Base-by-base conservation (phyloP, 2,888 invertebrate genomes). In the Syrphus vitripennis region DNA sequence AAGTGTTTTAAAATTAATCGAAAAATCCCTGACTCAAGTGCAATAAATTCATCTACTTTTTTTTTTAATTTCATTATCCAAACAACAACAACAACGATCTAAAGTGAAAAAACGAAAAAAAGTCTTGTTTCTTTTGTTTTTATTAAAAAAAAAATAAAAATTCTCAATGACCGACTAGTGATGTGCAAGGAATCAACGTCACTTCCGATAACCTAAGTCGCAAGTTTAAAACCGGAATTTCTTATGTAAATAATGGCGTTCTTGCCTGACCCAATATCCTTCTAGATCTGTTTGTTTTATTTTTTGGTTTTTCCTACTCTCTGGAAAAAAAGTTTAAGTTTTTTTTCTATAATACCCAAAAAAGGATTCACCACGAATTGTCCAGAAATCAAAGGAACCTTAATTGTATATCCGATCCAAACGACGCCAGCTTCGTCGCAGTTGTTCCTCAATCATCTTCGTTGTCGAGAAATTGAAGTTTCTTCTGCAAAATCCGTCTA, bases 171-270 rank as follows among this genome's bases (percentile, higher is more conserved):
- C 63, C 61, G 40, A 61, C 21, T 72, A 71, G 45, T 86, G 72
- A 69, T 80, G 67, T 48, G 67, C 57, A 45, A 42, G 31, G 34
- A 37, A 34, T 29, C 29, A 21, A 42, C 19, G 9, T 21, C 21
- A 53, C 50, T 48, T 77, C 16, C 42, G 79, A 67, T 40, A 59
- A 61, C 37, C 40, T 24, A 70, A 53, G 1, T 3, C 24, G n/a
- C 55, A 31, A 72, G 70, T 29, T 65, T 31, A 9, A n/a, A 48
- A 37, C 59, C 70, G 67, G 50, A 24, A 50, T 69, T 53, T 82
- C 70, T 86, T 86, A 82, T 82, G 86, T 86, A 86, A 86, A 86
- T 86, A 86, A 86, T 86, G 86, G 81, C 82, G 57, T 86, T 77
- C 34, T 63, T 63, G 77, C 63, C 69, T 45, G 86, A 86, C 70